phyloP scores from a whole-genome alignment of 1,140 invertebrate species.

The Micrasema longulum region DNA sequence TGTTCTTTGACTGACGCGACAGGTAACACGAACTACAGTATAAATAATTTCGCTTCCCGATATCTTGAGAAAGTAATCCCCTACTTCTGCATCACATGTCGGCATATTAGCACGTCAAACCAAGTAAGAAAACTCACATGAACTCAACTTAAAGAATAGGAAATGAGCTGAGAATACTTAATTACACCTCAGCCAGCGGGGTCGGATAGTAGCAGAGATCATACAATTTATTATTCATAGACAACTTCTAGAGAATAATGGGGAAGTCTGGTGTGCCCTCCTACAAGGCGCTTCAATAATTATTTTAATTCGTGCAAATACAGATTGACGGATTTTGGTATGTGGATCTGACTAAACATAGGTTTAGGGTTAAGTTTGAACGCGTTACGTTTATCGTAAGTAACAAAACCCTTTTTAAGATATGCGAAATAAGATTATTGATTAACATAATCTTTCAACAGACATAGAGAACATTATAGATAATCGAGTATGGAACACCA shows the following conservation, averaged over 20 bases:
- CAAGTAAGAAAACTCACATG: slow-evolving; percentile 36
- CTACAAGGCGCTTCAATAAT: background rate
- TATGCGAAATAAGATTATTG: too few relatives aligned
- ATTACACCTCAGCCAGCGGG: slow-evolving; percentile 33
- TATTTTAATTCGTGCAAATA: too few relatives aligned
- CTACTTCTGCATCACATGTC: slow-evolving; percentile 31
- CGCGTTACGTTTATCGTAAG: too few relatives aligned
- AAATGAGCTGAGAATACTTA: slow-evolving; percentile 52
- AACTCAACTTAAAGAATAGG: slow-evolving; percentile 49
- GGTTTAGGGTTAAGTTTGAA: too few relatives aligned
- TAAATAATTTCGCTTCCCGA: background rate
- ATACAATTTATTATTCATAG: slow-evolving; percentile 46
- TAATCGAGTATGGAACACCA: too few relatives aligned
- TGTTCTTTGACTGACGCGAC: background rate
- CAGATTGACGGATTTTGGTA: too few relatives aligned
- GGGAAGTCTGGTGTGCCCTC: slow-evolving; percentile 32
- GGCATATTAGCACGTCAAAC: slow-evolving; percentile 35
- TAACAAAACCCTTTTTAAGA: too few relatives aligned
- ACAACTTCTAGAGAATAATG: slow-evolving; percentile 42
- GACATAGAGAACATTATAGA: too few relatives aligned
- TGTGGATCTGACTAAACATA: too few relatives aligned
- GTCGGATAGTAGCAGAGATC: slow-evolving; percentile 20
- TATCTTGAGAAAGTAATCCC: background rate
- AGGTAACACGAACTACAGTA: background rate
- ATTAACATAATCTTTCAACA: too few relatives aligned